Evolutionary conservation across 2,113 vertebrate species (phyloP).

Genomic region (Coryphaenoides rupestris): DNA sequence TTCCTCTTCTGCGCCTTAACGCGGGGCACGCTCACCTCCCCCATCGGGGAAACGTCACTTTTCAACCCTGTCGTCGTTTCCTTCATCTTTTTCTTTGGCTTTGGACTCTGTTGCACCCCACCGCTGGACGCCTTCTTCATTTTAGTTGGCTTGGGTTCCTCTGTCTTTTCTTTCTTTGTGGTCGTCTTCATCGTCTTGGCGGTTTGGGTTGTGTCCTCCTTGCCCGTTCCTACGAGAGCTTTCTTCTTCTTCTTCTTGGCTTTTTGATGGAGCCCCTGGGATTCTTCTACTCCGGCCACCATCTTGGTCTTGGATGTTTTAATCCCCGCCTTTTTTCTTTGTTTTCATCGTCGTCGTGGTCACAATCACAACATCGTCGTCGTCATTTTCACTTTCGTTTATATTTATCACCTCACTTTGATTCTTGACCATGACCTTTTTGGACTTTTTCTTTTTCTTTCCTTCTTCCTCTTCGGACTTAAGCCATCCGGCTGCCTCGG

Average conservation of each 20-base stretch:
- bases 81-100: conserved; percentile 4
- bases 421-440: conserved; percentile 11
- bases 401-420: conserved; percentile 29
- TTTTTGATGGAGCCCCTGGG: conserved; percentile 16
- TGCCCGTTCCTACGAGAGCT: conserved; percentile 1
- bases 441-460: neutral
- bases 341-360: conserved; percentile 14
- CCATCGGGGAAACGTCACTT: neutral
- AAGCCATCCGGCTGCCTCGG: neutral
- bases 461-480: conserved; percentile 25
- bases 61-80: conserved; percentile 33
- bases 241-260: conserved; percentile 6
- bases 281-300: conserved; percentile 7
- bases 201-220: conserved; percentile 3
- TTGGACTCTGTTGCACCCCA: neutral
- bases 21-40: neutral
- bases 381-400: conserved; percentile 8
- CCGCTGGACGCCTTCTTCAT: conserved; percentile 3
- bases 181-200: conserved; percentile 15
- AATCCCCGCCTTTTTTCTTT: neutral
- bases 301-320: neutral
- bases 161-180: neutral
- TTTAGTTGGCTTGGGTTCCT: conserved; percentile 3
- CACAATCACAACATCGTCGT: neutral
- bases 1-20: conserved; percentile 25